Evolutionary conservation across 2,797 vertebrate species (phyloP).

Genomic region (Premnoplex brunnescens): DNA sequence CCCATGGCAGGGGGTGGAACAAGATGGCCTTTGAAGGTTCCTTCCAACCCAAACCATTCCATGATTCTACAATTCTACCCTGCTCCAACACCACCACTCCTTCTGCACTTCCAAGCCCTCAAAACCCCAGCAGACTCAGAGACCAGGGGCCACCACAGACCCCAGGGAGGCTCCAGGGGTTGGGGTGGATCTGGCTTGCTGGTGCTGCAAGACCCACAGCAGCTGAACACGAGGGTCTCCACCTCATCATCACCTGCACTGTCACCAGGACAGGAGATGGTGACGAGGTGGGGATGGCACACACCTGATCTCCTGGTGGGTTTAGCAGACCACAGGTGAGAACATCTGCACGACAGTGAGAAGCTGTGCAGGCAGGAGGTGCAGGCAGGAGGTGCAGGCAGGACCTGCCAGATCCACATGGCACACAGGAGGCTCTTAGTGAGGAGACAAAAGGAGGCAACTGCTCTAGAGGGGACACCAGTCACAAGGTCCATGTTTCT

Average conservation of each 20-base stretch:
- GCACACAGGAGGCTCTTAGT: background rate
- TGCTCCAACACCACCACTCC: background rate
- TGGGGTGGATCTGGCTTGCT: background rate
- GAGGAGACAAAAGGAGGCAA: background rate
- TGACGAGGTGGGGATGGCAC: background rate
- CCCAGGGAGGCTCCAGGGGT: background rate
- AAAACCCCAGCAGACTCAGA: background rate
- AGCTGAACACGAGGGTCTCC: background rate
- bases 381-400: background rate
- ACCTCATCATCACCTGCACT: background rate
- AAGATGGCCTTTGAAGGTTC: background rate
- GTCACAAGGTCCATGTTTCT: accelerated
- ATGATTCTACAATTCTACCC: background rate
- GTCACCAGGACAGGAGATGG: background rate
- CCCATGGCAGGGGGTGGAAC: background rate
- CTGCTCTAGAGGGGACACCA: background rate
- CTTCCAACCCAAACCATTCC: background rate
- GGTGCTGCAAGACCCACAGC: background rate
- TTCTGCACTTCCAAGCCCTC: background rate
- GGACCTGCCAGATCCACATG: accelerated
- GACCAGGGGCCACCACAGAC: background rate
- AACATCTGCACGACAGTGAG: background rate
- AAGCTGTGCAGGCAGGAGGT: background rate
- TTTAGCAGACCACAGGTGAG: background rate
- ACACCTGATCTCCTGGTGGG: background rate